Evolutionary conservation across 2,888 invertebrate genomes (phyloP).

Genomic region (Epinotia ramella): DNA sequence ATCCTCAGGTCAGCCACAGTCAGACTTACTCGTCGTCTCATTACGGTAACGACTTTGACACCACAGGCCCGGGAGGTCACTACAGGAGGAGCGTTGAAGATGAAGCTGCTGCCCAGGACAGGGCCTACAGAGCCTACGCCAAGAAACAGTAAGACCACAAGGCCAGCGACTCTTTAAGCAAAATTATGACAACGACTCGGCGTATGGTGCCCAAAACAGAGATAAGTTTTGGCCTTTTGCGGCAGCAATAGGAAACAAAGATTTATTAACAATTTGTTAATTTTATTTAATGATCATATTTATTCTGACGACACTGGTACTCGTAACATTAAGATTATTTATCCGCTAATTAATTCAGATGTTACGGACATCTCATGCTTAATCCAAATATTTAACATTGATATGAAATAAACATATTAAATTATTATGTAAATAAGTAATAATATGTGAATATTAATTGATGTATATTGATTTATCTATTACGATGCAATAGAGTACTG

Average conservation of each 20-base stretch:
- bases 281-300: conserved; percentile 49
- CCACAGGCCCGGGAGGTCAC: conserved; percentile 85
- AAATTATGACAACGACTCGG: conserved; percentile 68
- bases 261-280: conserved; percentile 53
- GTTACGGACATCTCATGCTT: conserved; percentile 48
- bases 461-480: conserved; percentile 51
- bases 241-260: conserved; percentile 57
- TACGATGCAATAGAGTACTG: conserved; percentile 53
- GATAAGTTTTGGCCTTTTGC: conserved; percentile 59
- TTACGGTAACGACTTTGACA: conserved; percentile 87
- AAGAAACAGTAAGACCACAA: conserved; percentile 66
- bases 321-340: conserved; percentile 50
- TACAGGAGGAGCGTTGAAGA: conserved; percentile 86
- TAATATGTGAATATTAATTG: conserved; percentile 53
- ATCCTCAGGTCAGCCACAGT: conserved; percentile 92
- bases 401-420: conserved; percentile 49
- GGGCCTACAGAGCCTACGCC: conserved; percentile 86
- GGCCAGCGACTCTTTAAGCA: conserved; percentile 75
- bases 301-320: conserved; percentile 59
- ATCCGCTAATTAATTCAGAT: conserved; percentile 50
- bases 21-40: conserved; percentile 90
- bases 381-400: conserved; percentile 53
- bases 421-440: conserved; percentile 58
- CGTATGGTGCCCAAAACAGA: conserved; percentile 54
- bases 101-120: conserved; percentile 87